A percentile compares a stretch with the other conserved stretches of the same genome.
Evolutionary conservation across 2,888 invertebrate genomes (phyloP).

Genomic region (Aplocera efformata): DNA sequence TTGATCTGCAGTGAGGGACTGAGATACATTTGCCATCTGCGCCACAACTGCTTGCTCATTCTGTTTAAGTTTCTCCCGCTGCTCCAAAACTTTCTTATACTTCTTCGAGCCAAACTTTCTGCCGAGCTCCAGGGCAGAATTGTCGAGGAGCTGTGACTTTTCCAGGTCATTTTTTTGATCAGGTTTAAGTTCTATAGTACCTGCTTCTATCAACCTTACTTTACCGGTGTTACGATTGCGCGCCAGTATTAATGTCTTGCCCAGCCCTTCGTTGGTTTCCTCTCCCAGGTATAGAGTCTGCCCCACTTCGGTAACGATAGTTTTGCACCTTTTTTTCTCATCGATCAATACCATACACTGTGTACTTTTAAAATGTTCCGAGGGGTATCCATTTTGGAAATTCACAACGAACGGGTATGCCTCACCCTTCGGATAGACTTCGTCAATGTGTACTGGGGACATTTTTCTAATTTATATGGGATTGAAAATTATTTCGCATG

Average conservation of each 20-base stretch:
- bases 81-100: slow-evolving; percentile 79
- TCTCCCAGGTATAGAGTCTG: slow-evolving; percentile 55
- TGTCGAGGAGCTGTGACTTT: slow-evolving; percentile 38
- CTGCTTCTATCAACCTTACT: slow-evolving; percentile 55
- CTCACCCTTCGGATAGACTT: slow-evolving; percentile 45
- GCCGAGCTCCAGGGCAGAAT: slow-evolving; percentile 66
- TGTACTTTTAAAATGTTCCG: slow-evolving; percentile 40
- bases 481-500: background rate
- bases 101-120: slow-evolving; percentile 84
- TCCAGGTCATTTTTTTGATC: slow-evolving; percentile 36
- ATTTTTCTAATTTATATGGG: slow-evolving; percentile 34
- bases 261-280: slow-evolving; percentile 46
- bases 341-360: slow-evolving; percentile 45
- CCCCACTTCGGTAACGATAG: slow-evolving; percentile 41
- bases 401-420: slow-evolving; percentile 47
- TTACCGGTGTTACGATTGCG: slow-evolving; percentile 58
- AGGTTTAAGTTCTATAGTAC: slow-evolving; percentile 52
- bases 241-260: slow-evolving; percentile 52
- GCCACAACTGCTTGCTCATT: slow-evolving; percentile 80
- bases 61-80: slow-evolving; percentile 79
- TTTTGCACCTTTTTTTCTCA: slow-evolving; percentile 37
- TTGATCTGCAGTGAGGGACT: slow-evolving; percentile 49
- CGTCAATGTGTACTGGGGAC: slow-evolving; percentile 53
- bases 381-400: slow-evolving; percentile 64
- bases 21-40: slow-evolving; percentile 78